Percentiles rank a stretch among this genome's conserved stretches.
phyloP scores from a whole-genome alignment of 2,888 invertebrate species.

The Pachydiplax longipennis region DNA sequence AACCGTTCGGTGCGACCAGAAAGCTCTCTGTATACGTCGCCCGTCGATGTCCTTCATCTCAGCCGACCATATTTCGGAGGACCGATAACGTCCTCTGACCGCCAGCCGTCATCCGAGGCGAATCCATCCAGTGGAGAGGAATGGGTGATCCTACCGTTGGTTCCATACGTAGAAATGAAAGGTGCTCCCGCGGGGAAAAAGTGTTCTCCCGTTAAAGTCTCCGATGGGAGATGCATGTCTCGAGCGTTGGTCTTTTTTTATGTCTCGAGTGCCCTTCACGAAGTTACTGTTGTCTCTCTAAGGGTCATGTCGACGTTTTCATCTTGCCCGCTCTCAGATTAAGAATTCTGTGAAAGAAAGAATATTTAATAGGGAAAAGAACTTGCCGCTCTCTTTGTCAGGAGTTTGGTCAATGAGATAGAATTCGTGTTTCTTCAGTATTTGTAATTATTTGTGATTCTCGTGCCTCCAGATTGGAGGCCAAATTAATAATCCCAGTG shows the following conservation, averaged over 20 bases:
- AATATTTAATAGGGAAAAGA: neutral
- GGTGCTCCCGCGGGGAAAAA: neutral
- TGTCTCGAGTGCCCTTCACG: neutral
- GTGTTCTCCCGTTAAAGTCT: conserved; percentile 9
- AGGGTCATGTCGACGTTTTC: neutral
- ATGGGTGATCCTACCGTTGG: neutral
- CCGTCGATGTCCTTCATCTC: neutral
- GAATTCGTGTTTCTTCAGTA: conserved; percentile 5
- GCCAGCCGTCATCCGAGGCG: neutral
- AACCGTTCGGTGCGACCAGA: neutral
- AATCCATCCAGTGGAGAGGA: neutral
- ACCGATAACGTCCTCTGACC: neutral
- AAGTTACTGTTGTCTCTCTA: neutral
- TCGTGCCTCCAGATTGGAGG: neutral
- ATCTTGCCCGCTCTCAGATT: conserved; percentile 6
- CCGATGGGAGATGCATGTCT: neutral
- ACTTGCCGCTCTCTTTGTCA: neutral
- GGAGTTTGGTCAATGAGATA: neutral
- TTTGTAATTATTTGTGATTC: conserved; percentile 38
- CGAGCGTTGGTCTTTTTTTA: neutral
- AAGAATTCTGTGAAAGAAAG: neutral
- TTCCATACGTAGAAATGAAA: neutral
- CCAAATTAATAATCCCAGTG: conserved; percentile 39
- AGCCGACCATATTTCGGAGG: neutral
- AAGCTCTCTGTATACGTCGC: neutral